Evolutionary conservation across 2,888 invertebrate species (phyloP).

Genomic region (Acanthosepion esculentum): DNA sequence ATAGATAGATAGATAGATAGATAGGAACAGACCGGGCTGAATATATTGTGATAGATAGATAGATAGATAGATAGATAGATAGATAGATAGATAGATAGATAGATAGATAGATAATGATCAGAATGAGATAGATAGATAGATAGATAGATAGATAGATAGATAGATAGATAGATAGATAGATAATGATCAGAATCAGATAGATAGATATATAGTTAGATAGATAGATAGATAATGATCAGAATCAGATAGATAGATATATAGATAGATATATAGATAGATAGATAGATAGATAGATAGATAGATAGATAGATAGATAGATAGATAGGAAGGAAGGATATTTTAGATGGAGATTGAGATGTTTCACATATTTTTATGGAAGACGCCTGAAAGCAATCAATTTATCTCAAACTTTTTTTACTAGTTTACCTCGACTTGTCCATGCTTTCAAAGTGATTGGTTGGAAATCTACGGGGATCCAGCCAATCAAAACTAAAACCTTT

Average conservation of each 20-base stretch:
- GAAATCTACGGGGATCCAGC: background rate
- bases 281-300: too few species aligned
- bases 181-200: too few species aligned
- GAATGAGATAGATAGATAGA: too few species aligned
- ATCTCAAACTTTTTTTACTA: background rate
- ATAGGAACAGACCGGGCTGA: too few species aligned
- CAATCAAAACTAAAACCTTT: slow-evolving; percentile 21
- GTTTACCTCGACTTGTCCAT: background rate
- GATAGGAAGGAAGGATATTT: background rate
- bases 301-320: background rate
- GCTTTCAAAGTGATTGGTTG: slow-evolving; percentile 23
- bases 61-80: background rate
- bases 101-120: too few species aligned
- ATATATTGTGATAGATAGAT: too few species aligned
- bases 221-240: background rate
- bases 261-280: background rate
- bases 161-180: background rate
- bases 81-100: background rate
- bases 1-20: background rate
- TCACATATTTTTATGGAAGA: background rate
- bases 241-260: too few species aligned
- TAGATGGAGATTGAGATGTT: background rate
- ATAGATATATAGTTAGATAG: background rate
- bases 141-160: background rate
- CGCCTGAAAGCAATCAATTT: slow-evolving; percentile 10